Evolutionary conservation across 2,113 vertebrate species (phyloP).

Genomic region (Leucosticte australis): DNA sequence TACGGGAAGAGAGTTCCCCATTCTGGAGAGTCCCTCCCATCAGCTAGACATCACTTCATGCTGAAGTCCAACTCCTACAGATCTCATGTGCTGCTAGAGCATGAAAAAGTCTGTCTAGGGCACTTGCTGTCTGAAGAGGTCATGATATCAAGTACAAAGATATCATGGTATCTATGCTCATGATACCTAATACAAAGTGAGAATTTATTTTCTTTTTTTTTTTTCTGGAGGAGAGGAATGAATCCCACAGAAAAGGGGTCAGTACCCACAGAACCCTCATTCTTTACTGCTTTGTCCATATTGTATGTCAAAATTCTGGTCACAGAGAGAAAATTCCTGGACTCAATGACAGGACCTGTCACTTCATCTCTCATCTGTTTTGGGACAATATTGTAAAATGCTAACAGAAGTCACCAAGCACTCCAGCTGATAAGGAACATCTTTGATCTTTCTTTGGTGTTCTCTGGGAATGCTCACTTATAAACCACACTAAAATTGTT

Average conservation of each 20-base stretch:
- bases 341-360: background rate
- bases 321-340: conserved; percentile 4
- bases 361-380: background rate
- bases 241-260: background rate
- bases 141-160: too few relatives aligned
- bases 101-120: background rate
- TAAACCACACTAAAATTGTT: background rate
- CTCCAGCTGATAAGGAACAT: background rate
- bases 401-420: background rate
- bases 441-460: background rate
- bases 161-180: too few relatives aligned
- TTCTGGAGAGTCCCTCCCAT: background rate
- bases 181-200: background rate
- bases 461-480: background rate
- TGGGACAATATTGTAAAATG: background rate
- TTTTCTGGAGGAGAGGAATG: background rate
- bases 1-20: background rate
- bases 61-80: background rate
- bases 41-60: background rate
- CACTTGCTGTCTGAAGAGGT: background rate
- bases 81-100: background rate
- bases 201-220: background rate
- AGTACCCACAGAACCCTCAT: background rate
- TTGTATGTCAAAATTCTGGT: background rate
- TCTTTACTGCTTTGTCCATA: background rate